Evolutionary conservation across 2,888 invertebrate species (phyloP).

Genomic region (Dicyrtoma fusca): DNA sequence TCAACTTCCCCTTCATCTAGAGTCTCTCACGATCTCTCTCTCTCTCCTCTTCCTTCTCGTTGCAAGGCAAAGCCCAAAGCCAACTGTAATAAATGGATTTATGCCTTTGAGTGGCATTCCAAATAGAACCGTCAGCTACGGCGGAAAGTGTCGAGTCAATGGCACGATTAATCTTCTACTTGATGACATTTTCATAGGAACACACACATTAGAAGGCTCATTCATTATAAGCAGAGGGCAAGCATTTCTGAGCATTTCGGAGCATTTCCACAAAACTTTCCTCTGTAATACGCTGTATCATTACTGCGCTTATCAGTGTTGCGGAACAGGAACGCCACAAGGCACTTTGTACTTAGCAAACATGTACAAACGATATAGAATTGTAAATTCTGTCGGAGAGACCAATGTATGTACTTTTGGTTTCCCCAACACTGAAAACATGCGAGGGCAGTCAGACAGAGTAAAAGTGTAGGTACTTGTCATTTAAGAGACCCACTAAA

Average conservation of each 20-base stretch:
- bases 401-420: background rate
- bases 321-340: slow-evolving; percentile 33
- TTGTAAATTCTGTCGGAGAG: background rate
- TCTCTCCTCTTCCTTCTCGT: background rate
- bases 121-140: slow-evolving; percentile 39
- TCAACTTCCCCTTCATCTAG: slow-evolving; percentile 31
- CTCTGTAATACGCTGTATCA: slow-evolving; percentile 9
- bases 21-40: slow-evolving; percentile 14
- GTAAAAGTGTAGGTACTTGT: no score
- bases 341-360: slow-evolving; percentile 19
- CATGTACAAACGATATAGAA: slow-evolving; percentile 12
- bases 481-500: no score
- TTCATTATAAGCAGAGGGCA: background rate
- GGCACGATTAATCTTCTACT: slow-evolving; percentile 40
- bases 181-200: slow-evolving; percentile 42
- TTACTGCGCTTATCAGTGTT: slow-evolving; percentile 28
- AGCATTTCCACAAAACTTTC: background rate
- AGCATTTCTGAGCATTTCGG: no score
- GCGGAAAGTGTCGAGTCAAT: slow-evolving; percentile 40
- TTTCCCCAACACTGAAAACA: no score
- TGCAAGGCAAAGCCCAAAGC: slow-evolving; percentile 2
- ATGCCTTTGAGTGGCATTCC: slow-evolving; percentile 42
- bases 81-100: slow-evolving; percentile 39
- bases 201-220: slow-evolving; percentile 23
- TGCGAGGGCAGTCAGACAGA: no score